Conservation (phyloP, 1,140 invertebrate species). For the Mizuhopecten yessoensis region DNA sequence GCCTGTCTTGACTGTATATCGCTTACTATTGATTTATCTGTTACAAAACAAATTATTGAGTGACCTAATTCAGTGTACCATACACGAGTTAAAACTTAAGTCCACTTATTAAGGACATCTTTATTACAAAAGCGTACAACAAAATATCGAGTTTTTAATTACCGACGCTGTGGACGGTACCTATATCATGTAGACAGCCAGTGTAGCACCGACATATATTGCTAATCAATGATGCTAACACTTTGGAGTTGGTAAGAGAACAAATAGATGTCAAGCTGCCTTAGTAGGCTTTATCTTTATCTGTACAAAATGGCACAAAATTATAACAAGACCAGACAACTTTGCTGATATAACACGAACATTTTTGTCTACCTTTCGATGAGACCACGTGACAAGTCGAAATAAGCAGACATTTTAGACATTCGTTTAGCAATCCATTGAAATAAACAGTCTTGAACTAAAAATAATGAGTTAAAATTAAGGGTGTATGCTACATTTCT, state of each 20-base stretch:
- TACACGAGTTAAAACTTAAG: neutral
- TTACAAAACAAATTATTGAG: neutral
- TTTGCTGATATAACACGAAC: too few species aligned
- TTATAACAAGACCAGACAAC: neutral
- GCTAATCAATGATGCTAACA: neutral
- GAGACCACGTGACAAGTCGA: too few species aligned
- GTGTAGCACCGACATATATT: neutral
- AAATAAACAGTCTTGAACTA: too few species aligned
- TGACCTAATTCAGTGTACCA: neutral
- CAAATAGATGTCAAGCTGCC: neutral
- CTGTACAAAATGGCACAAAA: neutral
- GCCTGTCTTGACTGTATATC: neutral
- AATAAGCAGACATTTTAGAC: too few species aligned
- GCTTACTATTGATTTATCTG: neutral
- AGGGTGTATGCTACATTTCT: too few species aligned
- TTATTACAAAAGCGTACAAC: neutral
- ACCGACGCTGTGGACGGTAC: neutral
- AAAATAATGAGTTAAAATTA: too few species aligned
- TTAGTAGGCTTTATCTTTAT: neutral
- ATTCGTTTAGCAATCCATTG: too few species aligned
- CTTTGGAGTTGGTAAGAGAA: neutral
- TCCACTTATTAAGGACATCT: neutral
- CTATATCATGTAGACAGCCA: neutral
- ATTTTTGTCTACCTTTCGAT: too few species aligned
- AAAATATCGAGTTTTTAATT: neutral